phyloP scores from a whole-genome alignment of 1,140 invertebrate genomes.

The Platyura marginata region DNA sequence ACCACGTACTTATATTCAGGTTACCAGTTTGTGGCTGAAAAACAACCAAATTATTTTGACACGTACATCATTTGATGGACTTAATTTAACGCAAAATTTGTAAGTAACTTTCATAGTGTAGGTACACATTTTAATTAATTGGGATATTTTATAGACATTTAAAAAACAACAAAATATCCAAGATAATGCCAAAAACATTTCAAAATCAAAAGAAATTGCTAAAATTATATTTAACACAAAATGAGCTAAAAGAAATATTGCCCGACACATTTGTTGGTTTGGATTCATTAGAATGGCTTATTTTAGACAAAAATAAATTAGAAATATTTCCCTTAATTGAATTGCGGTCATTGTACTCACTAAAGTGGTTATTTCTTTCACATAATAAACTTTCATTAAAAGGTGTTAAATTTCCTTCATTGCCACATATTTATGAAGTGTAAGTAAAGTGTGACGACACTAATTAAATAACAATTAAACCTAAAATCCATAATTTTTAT shows the following conservation, averaged over 20 bases:
- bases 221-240: neutral
- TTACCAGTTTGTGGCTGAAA: neutral
- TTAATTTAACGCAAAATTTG: neutral
- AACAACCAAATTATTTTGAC: neutral
- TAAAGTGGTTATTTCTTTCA: too few relatives aligned
- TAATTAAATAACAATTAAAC: too few relatives aligned
- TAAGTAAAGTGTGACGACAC: too few relatives aligned
- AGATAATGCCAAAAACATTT: neutral
- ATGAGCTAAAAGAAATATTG: neutral
- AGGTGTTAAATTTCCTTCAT: too few relatives aligned
- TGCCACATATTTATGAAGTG: too few relatives aligned
- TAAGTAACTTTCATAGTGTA: neutral
- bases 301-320: neutral
- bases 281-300: slow-evolving; percentile 1
- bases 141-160: neutral
- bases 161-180: neutral
- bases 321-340: neutral
- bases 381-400: too few relatives aligned
- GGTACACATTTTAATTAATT: neutral
- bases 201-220: neutral
- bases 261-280: neutral
- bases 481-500: too few relatives aligned
- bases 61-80: neutral
- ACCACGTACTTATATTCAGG: too few relatives aligned
- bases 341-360: too few relatives aligned